phyloP scores from a whole-genome alignment of 2,113 vertebrate species.

The Crypturellus undulatus region DNA sequence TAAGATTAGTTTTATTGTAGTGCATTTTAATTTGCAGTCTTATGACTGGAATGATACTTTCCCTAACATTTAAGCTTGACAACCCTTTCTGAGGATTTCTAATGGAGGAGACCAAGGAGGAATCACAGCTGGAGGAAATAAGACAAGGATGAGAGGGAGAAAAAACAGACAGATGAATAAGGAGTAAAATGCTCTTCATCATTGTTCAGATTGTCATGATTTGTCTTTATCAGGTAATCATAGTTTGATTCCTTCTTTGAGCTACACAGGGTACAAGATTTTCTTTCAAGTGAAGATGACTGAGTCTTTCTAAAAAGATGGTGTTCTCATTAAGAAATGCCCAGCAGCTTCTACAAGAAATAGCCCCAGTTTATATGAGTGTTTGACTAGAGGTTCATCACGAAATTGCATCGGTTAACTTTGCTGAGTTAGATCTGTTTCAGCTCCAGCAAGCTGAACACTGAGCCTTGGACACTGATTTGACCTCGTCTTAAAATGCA shows the following conservation, averaged over 20 bases:
- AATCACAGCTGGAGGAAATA: conserved; percentile 4
- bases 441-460: background rate
- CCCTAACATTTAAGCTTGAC: background rate
- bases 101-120: background rate
- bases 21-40: conserved; percentile 1
- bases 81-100: background rate
- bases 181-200: background rate
- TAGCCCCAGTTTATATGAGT: background rate
- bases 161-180: background rate
- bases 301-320: background rate
- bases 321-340: background rate
- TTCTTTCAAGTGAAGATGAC: background rate
- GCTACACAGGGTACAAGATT: background rate
- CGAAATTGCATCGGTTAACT: background rate
- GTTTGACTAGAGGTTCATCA: background rate
- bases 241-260: background rate
- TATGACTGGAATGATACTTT: background rate
- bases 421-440: background rate
- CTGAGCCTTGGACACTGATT: background rate
- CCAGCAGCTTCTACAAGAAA: background rate
- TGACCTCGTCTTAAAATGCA: background rate
- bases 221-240: background rate
- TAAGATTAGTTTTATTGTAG: background rate
- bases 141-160: background rate
- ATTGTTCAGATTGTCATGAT: background rate